Percentiles rank a stretch among this genome's conserved stretches.
Conservation (phyloP, 1,140 invertebrate species). For the Lordiphosa clarofinis region DNA sequence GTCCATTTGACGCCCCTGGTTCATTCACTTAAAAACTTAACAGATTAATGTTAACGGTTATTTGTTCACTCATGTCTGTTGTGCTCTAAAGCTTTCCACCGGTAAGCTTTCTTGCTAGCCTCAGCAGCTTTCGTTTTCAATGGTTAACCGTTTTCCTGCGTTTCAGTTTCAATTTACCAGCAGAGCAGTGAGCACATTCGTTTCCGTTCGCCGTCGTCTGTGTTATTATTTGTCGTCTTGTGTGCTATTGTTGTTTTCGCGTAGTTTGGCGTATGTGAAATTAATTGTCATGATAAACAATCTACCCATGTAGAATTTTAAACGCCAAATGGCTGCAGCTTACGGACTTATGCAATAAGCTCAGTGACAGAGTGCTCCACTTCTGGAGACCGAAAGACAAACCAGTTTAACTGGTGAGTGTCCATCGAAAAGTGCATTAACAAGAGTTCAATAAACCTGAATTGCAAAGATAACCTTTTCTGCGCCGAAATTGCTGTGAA, state of each 20-base stretch:
- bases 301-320: constrained; percentile 6
- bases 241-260: constrained; percentile 36
- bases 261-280: constrained; percentile 55
- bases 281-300: constrained; percentile 45
- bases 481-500: constrained; percentile 24
- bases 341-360: constrained; percentile 49
- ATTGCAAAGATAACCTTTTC: constrained; percentile 33
- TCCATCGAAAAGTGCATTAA: constrained; percentile 41
- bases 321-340: constrained; percentile 10
- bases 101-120: too few relatives aligned
- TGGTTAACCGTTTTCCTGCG: constrained; percentile 3
- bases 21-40: too few relatives aligned
- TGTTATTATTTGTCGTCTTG: constrained; percentile 22
- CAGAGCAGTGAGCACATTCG: constrained; percentile 14
- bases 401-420: constrained; percentile 61
- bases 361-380: constrained; percentile 30
- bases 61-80: too few relatives aligned
- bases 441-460: constrained; percentile 60
- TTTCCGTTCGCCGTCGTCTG: constrained; percentile 8
- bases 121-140: constrained; percentile 22
- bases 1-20: too few relatives aligned
- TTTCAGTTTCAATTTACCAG: background rate
- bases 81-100: background rate
- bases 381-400: constrained; percentile 21
- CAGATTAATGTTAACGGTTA: too few relatives aligned